Conservation (phyloP, 1,140 invertebrate genomes). For the Cherax destructor region DNA sequence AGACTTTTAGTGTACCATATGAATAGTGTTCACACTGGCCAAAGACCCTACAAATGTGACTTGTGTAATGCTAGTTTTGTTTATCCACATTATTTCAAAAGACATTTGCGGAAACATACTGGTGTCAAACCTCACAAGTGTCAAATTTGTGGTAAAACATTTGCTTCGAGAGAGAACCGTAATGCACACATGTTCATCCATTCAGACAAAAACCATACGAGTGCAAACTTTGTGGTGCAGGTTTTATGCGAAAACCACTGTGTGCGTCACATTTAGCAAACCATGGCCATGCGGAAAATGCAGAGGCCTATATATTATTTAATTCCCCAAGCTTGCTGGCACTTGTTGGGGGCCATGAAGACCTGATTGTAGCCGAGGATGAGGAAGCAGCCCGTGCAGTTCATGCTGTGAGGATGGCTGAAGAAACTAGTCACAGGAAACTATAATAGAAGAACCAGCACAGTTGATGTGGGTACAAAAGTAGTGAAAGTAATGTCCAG, state of each 20-base stretch:
- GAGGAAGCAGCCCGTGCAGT: conserved; percentile 34
- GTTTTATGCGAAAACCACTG: conserved; percentile 79
- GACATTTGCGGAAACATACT: conserved; percentile 86
- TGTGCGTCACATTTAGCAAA: conserved; percentile 86
- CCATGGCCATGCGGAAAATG: conserved; percentile 52
- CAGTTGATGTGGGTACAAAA: conserved; percentile 50
- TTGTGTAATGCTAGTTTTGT: conserved; percentile 86
- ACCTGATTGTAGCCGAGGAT: conserved; percentile 11
- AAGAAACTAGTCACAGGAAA: conserved; percentile 47
- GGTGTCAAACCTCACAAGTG: conserved; percentile 87
- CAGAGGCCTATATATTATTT: conserved; percentile 64
- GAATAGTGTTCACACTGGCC: conserved; percentile 87
- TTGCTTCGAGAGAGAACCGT: conserved; percentile 80
- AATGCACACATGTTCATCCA: conserved; percentile 59
- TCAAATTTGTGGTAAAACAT: conserved; percentile 88
- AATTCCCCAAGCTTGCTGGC: conserved; percentile 62
- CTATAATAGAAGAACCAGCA: conserved; percentile 22
- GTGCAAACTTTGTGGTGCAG: conserved; percentile 55
- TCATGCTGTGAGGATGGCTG: conserved; percentile 45
- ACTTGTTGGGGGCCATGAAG: conserved; percentile 23
- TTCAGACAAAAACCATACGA: conserved; percentile 55
- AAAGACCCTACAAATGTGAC: conserved; percentile 85
- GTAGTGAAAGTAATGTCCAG: conserved; percentile 66
- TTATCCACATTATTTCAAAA: conserved; percentile 89
- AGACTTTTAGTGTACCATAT: conserved; percentile 87